Conservation (phyloP, 2,888 invertebrate genomes). For the Caenorhabditis zanzibari region DNA sequence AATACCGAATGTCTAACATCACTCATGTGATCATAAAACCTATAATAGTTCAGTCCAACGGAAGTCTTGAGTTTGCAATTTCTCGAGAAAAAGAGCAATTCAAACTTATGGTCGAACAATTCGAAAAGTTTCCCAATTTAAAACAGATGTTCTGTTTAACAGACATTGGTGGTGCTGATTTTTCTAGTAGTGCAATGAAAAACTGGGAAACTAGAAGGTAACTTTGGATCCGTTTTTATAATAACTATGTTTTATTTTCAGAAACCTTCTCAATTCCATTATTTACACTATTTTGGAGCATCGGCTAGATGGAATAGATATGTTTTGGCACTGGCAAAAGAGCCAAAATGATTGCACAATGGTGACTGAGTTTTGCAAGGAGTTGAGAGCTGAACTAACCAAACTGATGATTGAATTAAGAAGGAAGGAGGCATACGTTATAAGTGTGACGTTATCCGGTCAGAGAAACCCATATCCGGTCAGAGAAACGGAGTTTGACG, state of each 20-base stretch:
- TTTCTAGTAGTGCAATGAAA: background rate
- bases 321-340: background rate
- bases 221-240: background rate
- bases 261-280: background rate
- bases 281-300: background rate
- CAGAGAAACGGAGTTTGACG: slow-evolving; percentile 59
- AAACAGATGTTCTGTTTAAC: background rate
- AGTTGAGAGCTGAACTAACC: background rate
- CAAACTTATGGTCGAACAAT: background rate
- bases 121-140: background rate
- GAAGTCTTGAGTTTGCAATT: background rate
- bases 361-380: background rate
- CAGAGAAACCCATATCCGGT: background rate
- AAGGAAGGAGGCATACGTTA: background rate
- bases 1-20: background rate
- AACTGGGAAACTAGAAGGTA: slow-evolving; percentile 27
- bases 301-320: background rate
- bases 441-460: background rate
- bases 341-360: background rate
- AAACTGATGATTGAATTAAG: background rate
- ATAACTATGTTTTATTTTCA: background rate
- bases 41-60: background rate
- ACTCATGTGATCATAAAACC: background rate
- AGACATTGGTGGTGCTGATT: background rate
- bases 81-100: slow-evolving; percentile 4